Evolutionary conservation across 37 sponge, comb jelly and placozoan species (phyloP).

Genomic region (Halichondria panicea): DNA sequence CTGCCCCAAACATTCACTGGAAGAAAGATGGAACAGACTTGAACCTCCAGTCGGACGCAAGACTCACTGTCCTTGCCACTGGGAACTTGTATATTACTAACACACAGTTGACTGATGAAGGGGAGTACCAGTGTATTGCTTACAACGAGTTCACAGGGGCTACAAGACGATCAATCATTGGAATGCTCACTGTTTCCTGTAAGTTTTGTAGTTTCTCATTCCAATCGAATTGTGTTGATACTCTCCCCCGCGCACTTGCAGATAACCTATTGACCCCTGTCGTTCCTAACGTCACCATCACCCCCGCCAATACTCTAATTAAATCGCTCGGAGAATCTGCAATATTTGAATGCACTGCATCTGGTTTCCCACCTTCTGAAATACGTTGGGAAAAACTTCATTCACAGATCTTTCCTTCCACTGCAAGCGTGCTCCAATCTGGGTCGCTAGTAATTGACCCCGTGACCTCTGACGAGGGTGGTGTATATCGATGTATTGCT

Average conservation of each 20-base stretch:
- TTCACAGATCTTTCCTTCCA: background rate
- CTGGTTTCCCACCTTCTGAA: background rate
- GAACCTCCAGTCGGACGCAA: background rate
- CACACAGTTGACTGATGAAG: slow-evolving; percentile 4
- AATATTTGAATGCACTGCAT: background rate
- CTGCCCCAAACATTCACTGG: slow-evolving; percentile 28
- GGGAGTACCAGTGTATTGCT: slow-evolving; percentile 25
- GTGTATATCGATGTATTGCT: background rate
- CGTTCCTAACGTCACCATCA: background rate
- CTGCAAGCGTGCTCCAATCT: background rate
- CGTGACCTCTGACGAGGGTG: background rate
- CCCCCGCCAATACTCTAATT: background rate
- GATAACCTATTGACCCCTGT: background rate
- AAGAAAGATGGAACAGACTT: slow-evolving; percentile 8
- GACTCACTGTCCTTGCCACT: background rate
- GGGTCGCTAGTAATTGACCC: background rate
- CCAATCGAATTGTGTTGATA: no score
- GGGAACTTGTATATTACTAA: slow-evolving; percentile 26
- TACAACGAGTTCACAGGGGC: slow-evolving; percentile 4
- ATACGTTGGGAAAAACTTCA: background rate
- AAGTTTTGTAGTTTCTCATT: background rate
- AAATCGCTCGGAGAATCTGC: background rate
- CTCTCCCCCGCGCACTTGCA: slow-evolving; percentile 1
- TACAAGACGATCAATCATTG: background rate
- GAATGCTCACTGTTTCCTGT: slow-evolving; percentile 23